Evolutionary conservation across 2,113 vertebrate genomes (phyloP).

Genomic region (Gasterosteus aculeatus): DNA sequence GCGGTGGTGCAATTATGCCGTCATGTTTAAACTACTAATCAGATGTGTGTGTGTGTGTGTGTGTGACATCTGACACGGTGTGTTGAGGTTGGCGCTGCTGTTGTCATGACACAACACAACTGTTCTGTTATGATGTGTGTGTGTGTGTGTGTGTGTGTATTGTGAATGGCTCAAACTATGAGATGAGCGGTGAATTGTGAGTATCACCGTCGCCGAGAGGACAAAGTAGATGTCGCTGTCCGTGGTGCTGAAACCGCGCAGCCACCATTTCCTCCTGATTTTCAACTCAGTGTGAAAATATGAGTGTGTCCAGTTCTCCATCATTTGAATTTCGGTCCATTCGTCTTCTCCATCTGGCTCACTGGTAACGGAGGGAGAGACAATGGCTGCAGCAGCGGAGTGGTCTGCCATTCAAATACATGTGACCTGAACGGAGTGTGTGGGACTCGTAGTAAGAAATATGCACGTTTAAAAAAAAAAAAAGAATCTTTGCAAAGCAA

Average conservation of each 20-base stretch:
- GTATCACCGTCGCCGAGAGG: background rate
- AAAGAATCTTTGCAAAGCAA: slow-evolving; percentile 68
- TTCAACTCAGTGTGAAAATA: slow-evolving; percentile 27
- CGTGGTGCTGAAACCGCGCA: slow-evolving; percentile 72
- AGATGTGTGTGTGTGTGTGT: slow-evolving; percentile 14
- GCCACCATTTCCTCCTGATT: slow-evolving; percentile 3
- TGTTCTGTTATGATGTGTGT: too few species aligned
- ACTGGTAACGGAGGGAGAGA: slow-evolving; percentile 5
- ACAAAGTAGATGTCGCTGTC: slow-evolving; percentile 54
- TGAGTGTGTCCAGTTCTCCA: slow-evolving; percentile 32
- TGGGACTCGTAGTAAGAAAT: slow-evolving; percentile 51
- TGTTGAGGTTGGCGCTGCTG: slow-evolving; percentile 12
- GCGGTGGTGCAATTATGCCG: slow-evolving; percentile 50
- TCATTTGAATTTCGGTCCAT: slow-evolving; percentile 1
- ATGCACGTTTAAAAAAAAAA: slow-evolving; percentile 67
- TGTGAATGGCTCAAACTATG: slow-evolving; percentile 8
- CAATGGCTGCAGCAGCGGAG: slow-evolving; percentile 1
- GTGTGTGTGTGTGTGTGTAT: background rate
- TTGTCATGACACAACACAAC: slow-evolving; percentile 5
- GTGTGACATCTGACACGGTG: slow-evolving; percentile 33
- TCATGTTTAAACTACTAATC: slow-evolving; percentile 52
- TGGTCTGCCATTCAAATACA: slow-evolving; percentile 30
- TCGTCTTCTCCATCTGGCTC: slow-evolving; percentile 3
- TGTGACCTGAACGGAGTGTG: slow-evolving; percentile 53
- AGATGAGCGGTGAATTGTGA: slow-evolving; percentile 5